Evolutionary conservation across 2,797 vertebrate species (phyloP), one percentile per base, ranked within the genome.

Genomic region (Spondyliosoma cantharus): DNA sequence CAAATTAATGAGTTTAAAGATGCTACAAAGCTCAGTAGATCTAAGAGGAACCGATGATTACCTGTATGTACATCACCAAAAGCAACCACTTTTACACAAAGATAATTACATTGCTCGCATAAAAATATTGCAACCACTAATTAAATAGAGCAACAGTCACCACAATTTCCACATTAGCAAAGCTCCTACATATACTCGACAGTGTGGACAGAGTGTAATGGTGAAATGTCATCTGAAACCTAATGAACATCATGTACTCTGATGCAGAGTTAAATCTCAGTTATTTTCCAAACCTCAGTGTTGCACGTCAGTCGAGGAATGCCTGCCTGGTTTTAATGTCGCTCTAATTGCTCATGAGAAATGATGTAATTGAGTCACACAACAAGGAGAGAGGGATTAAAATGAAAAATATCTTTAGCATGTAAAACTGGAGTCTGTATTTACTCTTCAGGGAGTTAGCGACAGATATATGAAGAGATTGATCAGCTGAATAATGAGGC

Each of bases 141-240:
- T 65, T 20, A 42, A 24, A 69, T 24, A 5, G 25, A 64, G 42
- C 48, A 45, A 59, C 9, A 65, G n/a, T 11, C 13, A 53, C 29
- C 4, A 63, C 25, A 32, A 56, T 48, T 25, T 60, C 25, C 29
- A 63, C 9, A 71, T 22, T 3, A 59, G 45, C 12, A 27, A 37
- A 24, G 62, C 17, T 56, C 32, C 49, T 3, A 37, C 20, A 37
- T 52, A 15, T 53, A 64, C 32, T 48, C 24, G 1, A 53, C 46
- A 62, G 32, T 1, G 15, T 45, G 29, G 1, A 53, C 52, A 62
- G 32, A 3, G 19, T 45, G 29, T 46, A n/a, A 60, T 43, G 15
- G 27, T n/a, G 22, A 67, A 48, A 42, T 67, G 46, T 43, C 24
- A 76, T 73, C 24, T 54, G 49, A 71, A 66, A 52, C 49, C 48